These are phyloP conservation scores for Pitta sordida DNA, from an alignment of 2,113 vertebrate species.

Conservation along the genomic window DNA sequence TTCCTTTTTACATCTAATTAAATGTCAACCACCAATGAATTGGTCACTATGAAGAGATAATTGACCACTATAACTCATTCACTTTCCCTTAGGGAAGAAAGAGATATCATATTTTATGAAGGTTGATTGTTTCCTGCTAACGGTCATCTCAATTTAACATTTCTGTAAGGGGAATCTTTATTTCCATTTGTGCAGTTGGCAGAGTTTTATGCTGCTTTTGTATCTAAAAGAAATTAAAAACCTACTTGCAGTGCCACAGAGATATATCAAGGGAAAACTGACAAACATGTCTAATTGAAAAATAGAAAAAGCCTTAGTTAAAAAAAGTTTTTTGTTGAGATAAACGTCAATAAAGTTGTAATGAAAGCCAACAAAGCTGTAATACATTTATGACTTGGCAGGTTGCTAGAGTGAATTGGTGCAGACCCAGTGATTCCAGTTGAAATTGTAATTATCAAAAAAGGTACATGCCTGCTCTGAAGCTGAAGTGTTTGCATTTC, in stretches of 20 bases:
- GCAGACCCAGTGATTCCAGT: neutral
- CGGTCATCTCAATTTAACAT: neutral
- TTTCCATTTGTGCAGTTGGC: conserved; percentile 20
- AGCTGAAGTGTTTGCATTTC: neutral
- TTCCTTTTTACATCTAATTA: conserved; percentile 26
- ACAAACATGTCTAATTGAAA: neutral
- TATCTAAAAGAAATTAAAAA: conserved; percentile 28
- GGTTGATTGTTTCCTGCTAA: neutral
- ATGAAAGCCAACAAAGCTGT: neutral
- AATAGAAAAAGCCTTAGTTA: neutral
- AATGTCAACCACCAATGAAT: neutral
- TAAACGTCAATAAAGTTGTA: conserved; percentile 37
- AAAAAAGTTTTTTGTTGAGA: neutral
- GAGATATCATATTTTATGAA: neutral
- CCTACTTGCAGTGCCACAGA: neutral
- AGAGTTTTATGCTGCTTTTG: neutral
- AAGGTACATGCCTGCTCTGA: neutral
- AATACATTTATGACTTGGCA: conserved; percentile 11
- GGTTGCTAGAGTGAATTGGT: neutral
- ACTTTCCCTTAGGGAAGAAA: neutral
- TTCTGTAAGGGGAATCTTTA: conserved; percentile 17
- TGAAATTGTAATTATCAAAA: neutral
- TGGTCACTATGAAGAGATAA: conserved; percentile 39
- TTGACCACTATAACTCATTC: neutral
- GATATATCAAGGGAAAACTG: conserved; percentile 2